Evolutionary conservation across 2,113 vertebrate genomes (phyloP), one percentile per base, ranked within the genome.

Genomic region (Amblyopsis rosae): DNA sequence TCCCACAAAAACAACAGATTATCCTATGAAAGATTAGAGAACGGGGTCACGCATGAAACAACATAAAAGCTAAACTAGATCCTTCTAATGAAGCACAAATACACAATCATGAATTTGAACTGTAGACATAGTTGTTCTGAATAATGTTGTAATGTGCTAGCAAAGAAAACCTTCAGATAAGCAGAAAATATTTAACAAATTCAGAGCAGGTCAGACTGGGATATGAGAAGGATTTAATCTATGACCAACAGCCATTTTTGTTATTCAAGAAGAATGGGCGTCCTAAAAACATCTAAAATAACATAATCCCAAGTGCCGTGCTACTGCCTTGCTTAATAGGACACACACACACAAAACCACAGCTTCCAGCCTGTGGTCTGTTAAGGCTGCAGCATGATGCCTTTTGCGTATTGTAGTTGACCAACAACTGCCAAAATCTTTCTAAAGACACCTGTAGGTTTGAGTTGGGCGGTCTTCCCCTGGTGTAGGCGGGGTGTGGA

Each of bases 1-100:
- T 85, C 72, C 81, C 83, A 81, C 75, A 87, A 88, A 91, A 86
- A 89, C 80, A 89, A 86, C 86, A 82, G 90, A 91, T 90, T 88
- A 88, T 88, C 86, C 82, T 58, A 69, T 74, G 65, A 61, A 65
- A 82, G 88, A 87, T 88, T 86, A 90, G 83, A 79, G 78, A 88
- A 86, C 83, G 78, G 82, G 83, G 85, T 86, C 87, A 86, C 41
- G 55, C 67, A 26, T 62, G 56, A 63, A 66, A 64, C 1, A 26
- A 57, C 2, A 54, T 32, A 32, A 53, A n/a, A 1, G 26, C 1
- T 26, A 26, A 26, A 26, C 26, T 26, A 26, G 1, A 2, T 26
- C 26, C 26, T 26, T 26, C 26, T 35, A 12, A 35, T 59, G 68
- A 75, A 66, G 69, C 33, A 15, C 32, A 62, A 73, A 51, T 63